Base-by-base conservation (phyloP, 2,888 invertebrate species). In the Lepas anatifera region DNA sequence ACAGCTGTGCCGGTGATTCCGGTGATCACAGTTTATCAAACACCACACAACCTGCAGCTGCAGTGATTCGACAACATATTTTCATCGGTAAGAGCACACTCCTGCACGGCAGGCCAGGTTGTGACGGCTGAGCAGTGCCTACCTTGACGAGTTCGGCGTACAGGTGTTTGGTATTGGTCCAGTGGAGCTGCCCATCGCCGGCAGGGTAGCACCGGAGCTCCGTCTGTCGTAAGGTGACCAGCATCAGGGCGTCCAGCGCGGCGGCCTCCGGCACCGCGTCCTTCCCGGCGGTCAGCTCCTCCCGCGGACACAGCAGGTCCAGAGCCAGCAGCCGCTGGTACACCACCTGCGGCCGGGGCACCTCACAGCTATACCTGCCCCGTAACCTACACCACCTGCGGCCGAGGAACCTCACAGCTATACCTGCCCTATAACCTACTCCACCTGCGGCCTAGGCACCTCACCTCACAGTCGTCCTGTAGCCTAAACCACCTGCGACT, bases 181-280 rank as follows among this genome's bases (percentile, higher is more conserved):
- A 66, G 39, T 66, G 39, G 13, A 66, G 66, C 27, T 39, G 66
- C 13, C 41, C 16, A 39, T 37, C 46, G 13, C 32, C 35, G 41
- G 77, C 73, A 68, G 80, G 77, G 70, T 85, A 84, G 74, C 87
- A 83, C 74, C 85, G 84, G 18, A 84, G 80, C 70, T 87, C 81
- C 66, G 92, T 80, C 82, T 88, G 93, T 70, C 82, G 81, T 63
- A 91, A 85, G 71, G 93, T 77, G 76, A 88, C 85, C 69, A 87
- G 80, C 85, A 95, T 86, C 76, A 91, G 87, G 69, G 87, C 82
- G 80, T 96, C 95, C 41, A 95, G 80, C 50, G 85, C 85, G 74
- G 86, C 83, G 0, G 86, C 87, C 68, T 85, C 82, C 79, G 86
- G 84, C 68, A 81, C 80, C 81, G 37, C 39, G 39, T 18, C 41